phyloP scores from a whole-genome alignment of 2,888 invertebrate genomes.

The Melieria omissa region DNA sequence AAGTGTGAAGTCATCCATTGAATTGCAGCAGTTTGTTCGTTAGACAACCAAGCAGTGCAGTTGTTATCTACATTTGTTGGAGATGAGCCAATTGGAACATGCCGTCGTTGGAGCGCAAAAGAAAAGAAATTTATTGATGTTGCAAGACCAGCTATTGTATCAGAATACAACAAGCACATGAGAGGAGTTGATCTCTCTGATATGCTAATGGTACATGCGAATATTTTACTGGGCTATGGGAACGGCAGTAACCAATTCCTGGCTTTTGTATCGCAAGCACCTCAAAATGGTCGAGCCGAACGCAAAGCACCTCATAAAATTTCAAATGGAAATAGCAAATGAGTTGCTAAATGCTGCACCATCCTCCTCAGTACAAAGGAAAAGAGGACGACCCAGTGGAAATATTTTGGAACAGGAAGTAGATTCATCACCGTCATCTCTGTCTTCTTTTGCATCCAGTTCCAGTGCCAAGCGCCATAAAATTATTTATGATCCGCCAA shows the following conservation, averaged over 20 bases:
- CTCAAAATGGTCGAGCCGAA: too few species aligned
- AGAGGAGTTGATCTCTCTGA: slow-evolving; percentile 33
- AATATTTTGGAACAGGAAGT: too few species aligned
- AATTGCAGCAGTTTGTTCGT: too few species aligned
- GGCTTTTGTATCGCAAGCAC: too few species aligned
- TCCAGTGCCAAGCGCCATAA: too few species aligned
- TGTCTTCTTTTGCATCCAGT: too few species aligned
- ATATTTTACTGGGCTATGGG: too few species aligned
- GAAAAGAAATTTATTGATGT: slow-evolving; percentile 38
- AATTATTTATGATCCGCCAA: too few species aligned
- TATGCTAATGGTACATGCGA: too few species aligned
- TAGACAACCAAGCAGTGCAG: slow-evolving; percentile 43
- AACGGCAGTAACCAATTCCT: too few species aligned
- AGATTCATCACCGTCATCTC: too few species aligned
- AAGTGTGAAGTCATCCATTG: slow-evolving; percentile 43
- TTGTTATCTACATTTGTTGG: slow-evolving; percentile 43
- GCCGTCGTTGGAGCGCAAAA: slow-evolving; percentile 42
- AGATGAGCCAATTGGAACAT: slow-evolving; percentile 42
- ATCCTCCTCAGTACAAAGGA: slow-evolving; percentile 36
- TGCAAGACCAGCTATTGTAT: slow-evolving; percentile 39
- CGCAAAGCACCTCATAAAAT: slow-evolving; percentile 33
- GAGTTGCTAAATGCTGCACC: slow-evolving; percentile 38
- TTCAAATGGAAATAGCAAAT: slow-evolving; percentile 38
- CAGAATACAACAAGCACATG: slow-evolving; percentile 38
- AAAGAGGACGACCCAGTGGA: slow-evolving; percentile 41